These are phyloP conservation scores for Nematostella vectensis DNA, from an alignment of 92 coral and sea anemone species.

Conservation along the genomic window DNA sequence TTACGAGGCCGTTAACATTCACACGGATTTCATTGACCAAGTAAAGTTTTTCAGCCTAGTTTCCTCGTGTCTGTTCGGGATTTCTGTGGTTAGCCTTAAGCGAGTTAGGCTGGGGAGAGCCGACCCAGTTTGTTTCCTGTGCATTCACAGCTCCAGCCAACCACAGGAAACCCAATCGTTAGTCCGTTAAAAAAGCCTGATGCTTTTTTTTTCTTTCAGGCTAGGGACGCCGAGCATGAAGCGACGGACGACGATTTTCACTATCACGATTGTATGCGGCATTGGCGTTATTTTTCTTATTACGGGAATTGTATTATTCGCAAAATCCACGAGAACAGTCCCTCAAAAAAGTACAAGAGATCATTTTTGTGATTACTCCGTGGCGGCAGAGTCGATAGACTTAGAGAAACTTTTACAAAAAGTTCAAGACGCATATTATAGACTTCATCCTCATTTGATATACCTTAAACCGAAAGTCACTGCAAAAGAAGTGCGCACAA, in stretches of 20 bases:
- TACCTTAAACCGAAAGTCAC: constrained; percentile 34
- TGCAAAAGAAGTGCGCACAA: constrained; percentile 20
- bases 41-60: too few relatives aligned
- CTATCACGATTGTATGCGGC: constrained; percentile 4
- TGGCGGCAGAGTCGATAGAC: constrained; percentile 52
- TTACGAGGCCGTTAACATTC: too few relatives aligned
- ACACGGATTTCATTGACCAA: too few relatives aligned
- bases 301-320: constrained; percentile 45
- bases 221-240: constrained; percentile 20
- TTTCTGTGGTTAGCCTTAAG: too few relatives aligned
- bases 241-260: constrained; percentile 7
- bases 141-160: too few relatives aligned
- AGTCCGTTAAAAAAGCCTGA: too few relatives aligned
- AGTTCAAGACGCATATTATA: constrained; percentile 37
- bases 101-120: too few relatives aligned
- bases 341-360: not conserved
- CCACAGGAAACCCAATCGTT: too few relatives aligned
- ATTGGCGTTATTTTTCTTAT: constrained; percentile 31
- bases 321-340: not conserved
- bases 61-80: too few relatives aligned
- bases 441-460: constrained; percentile 42
- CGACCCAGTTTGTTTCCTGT: too few relatives aligned
- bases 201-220: constrained; percentile 7
- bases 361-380: constrained; percentile 35
- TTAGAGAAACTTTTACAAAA: constrained; percentile 36